These are phyloP conservation scores for Heliconius charithonia DNA, from an alignment of 2,888 invertebrate genomes.

Conservation along the genomic window DNA sequence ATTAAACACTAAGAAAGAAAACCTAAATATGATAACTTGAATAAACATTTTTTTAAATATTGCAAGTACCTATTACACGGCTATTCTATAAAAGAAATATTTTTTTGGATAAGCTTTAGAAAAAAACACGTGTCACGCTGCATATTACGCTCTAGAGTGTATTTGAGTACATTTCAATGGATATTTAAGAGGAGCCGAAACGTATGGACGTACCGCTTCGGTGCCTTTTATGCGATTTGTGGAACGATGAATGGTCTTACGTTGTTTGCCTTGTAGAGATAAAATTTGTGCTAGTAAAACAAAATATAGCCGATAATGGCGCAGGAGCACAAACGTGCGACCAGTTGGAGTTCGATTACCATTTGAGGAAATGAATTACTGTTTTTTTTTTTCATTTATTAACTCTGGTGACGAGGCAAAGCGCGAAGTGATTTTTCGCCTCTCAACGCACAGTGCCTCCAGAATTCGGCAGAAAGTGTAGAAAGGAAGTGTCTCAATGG, in stretches of 20 bases:
- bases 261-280: not conserved
- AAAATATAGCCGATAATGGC: not conserved
- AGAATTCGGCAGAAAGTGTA: too few relatives aligned
- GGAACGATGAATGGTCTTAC: not conserved
- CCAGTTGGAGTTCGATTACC: too few relatives aligned
- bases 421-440: too few relatives aligned
- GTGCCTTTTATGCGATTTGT: slow-evolving; percentile 15
- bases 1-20: too few relatives aligned
- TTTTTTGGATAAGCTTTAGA: not conserved
- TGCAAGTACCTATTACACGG: too few relatives aligned
- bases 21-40: too few relatives aligned
- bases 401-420: too few relatives aligned
- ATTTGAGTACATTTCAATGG: slow-evolving; percentile 11
- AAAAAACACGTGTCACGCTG: slow-evolving; percentile 14
- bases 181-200: slow-evolving; percentile 21
- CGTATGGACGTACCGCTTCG: slow-evolving; percentile 7
- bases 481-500: too few relatives aligned
- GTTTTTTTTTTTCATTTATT: not conserved
- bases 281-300: not conserved
- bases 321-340: not conserved
- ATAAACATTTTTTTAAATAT: too few relatives aligned
- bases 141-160: not conserved
- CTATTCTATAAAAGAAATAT: not conserved
- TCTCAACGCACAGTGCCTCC: too few relatives aligned
- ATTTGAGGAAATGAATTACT: not conserved